These are phyloP conservation scores for Aphelinus atriplicis DNA, from an alignment of 1,140 invertebrate genomes.

Conservation along the genomic window DNA sequence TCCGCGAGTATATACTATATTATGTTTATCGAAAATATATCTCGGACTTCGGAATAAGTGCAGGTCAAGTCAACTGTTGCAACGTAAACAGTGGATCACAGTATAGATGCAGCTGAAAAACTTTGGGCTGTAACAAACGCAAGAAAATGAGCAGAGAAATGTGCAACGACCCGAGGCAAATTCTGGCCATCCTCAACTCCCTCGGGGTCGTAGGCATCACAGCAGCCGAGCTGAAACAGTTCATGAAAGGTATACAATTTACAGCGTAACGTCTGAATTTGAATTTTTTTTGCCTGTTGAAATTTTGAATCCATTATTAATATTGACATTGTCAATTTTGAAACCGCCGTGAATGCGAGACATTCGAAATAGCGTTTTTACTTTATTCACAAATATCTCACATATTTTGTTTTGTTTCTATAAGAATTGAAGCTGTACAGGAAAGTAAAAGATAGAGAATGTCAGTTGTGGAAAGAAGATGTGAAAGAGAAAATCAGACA, in stretches of 20 bases:
- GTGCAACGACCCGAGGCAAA: slow-evolving; percentile 58
- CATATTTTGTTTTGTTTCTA: slow-evolving; percentile 29
- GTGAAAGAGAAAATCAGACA: slow-evolving; percentile 50
- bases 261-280: background rate
- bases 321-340: background rate
- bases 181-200: slow-evolving; percentile 59
- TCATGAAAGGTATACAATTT: slow-evolving; percentile 61
- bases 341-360: background rate
- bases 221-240: slow-evolving; percentile 58
- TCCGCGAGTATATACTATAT: no score
- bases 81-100: no score
- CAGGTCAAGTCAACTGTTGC: no score
- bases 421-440: slow-evolving; percentile 59
- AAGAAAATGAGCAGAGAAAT: slow-evolving; percentile 29
- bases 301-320: background rate
- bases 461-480: slow-evolving; percentile 53
- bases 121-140: background rate
- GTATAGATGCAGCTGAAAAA: no score
- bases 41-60: no score
- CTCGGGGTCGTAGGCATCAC: slow-evolving; percentile 62
- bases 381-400: background rate
- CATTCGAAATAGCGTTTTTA: background rate
- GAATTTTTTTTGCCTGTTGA: background rate
- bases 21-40: no score
- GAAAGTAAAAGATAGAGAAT: slow-evolving; percentile 58